Evolutionary conservation across 2,113 vertebrate species (phyloP), one percentile per base, ranked within the genome.

Genomic region (Microcebus griseorufus): DNA sequence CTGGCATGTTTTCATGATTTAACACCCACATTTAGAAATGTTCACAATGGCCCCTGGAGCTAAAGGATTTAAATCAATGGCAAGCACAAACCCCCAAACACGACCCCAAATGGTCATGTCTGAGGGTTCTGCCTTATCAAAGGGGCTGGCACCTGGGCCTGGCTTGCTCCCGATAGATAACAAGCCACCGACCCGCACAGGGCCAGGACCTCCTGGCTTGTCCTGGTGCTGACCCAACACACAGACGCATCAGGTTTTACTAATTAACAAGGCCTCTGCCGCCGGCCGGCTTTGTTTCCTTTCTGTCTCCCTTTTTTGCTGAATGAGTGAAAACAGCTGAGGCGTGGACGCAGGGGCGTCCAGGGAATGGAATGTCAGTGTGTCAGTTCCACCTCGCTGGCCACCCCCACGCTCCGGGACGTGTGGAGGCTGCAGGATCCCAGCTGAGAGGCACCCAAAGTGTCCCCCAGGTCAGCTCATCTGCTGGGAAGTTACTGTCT

Each of bases 181-280:
- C 60, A 60, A 58, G 37, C 69, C 3, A n/a, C 51, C 69, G 4
- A 32, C 45, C 16, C 16, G 2, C 16, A 7, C 0, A 75, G 62
- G 64, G 14, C 2, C 0, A 73, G 37, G 75, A 42, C 42, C 62
- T 76, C 79, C 93, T 22, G 45, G 34, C 95, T 89, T 83, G 93
- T 79, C 64, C 95, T 53, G 18, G 16, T 9, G 76, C 90, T 78
- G 48, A 97, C 95, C 7, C 42, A 64, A 83, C 37, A 65, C 37
- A 42, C 3, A 95, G 96, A 39, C 92, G 81, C 5, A 4, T 67
- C 81, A 17, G 97, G 96, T 96, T 98, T 98, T 97, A 88, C 98
- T 98, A 98, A 99, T 99, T 98, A 98, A 97, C 96, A 96, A 81
- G 72, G 91, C 93, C 82, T 97, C 89, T 45, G 96, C 65, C 90